Conservation (phyloP, 2,888 invertebrate species). For the Drosophila algonquin region DNA sequence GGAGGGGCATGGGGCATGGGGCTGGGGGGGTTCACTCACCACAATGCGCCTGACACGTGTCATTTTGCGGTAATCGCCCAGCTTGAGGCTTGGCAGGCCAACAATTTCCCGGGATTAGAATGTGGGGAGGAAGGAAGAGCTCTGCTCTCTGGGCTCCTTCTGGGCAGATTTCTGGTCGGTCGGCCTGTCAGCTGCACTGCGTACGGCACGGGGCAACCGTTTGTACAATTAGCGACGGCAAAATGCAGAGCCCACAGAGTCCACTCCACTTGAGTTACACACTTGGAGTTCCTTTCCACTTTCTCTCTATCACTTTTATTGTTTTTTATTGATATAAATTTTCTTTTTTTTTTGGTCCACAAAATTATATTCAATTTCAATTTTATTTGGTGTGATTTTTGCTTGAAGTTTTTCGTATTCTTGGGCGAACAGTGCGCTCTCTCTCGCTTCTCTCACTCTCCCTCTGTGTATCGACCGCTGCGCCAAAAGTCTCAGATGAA, state of each 20-base stretch:
- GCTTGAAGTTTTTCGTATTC: constrained; percentile 19
- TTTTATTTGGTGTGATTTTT: neutral
- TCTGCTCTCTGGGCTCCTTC: constrained; percentile 12
- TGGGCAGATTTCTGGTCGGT: neutral
- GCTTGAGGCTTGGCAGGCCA: constrained; percentile 56
- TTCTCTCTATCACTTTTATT: constrained; percentile 5
- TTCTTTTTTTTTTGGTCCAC: neutral
- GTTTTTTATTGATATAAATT: neutral
- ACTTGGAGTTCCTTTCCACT: neutral
- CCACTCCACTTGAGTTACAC: constrained; percentile 8
- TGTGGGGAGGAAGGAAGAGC: constrained; percentile 13
- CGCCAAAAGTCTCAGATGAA: constrained; percentile 84
- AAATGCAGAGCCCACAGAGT: constrained; percentile 19
- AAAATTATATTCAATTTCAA: neutral
- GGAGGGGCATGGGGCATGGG: too few relatives aligned
- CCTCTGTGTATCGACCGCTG: constrained; percentile 78
- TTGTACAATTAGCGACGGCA: constrained; percentile 50
- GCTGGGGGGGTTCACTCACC: constrained; percentile 61
- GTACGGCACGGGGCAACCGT: constrained; percentile 3
- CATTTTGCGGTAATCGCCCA: constrained; percentile 77
- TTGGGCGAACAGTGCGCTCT: neutral
- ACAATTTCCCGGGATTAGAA: constrained; percentile 42
- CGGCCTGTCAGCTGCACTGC: constrained; percentile 36
- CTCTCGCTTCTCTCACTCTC: constrained; percentile 14
- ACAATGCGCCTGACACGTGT: constrained; percentile 81